phyloP scores from a whole-genome alignment of 2,797 vertebrate species.

The Sebastes alutus region DNA sequence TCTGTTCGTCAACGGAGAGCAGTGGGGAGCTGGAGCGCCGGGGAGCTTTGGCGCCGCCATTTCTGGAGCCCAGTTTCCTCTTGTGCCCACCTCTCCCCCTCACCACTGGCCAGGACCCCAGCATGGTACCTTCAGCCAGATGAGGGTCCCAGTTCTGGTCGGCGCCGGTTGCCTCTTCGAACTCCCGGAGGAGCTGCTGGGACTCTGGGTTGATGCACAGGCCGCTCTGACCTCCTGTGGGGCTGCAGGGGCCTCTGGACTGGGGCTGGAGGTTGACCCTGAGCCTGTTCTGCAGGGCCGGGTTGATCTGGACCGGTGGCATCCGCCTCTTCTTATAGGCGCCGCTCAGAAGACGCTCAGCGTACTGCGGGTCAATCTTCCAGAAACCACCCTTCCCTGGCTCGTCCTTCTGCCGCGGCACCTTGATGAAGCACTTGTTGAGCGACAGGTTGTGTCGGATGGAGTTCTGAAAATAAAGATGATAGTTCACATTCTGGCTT shows the following conservation, averaged over 20 bases:
- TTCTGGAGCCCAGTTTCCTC: conserved; percentile 82
- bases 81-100: conserved; percentile 79
- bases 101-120: conserved; percentile 73
- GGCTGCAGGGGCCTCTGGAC: conserved; percentile 13
- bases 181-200: conserved; percentile 88
- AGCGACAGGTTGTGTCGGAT: conserved; percentile 97
- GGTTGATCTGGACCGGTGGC: conserved; percentile 91
- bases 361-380: conserved; percentile 95
- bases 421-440: conserved; percentile 99
- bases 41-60: conserved; percentile 70
- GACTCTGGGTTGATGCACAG: conserved; percentile 81
- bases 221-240: neutral
- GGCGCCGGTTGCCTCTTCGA: conserved; percentile 85
- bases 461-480: conserved; percentile 85
- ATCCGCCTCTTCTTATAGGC: conserved; percentile 90
- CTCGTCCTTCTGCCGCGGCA: conserved; percentile 95
- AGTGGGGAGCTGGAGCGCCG: conserved; percentile 85
- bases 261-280: conserved; percentile 43
- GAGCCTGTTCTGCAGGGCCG: conserved; percentile 80
- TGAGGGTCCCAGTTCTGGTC: conserved; percentile 82
- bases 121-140: conserved; percentile 73
- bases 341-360: conserved; percentile 89
- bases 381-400: conserved; percentile 97
- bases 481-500: neutral
- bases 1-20: conserved; percentile 87